These are phyloP conservation scores for Girardinichthys multiradiatus DNA, from an alignment of 2,113 vertebrate genomes.

Conservation along the genomic window DNA sequence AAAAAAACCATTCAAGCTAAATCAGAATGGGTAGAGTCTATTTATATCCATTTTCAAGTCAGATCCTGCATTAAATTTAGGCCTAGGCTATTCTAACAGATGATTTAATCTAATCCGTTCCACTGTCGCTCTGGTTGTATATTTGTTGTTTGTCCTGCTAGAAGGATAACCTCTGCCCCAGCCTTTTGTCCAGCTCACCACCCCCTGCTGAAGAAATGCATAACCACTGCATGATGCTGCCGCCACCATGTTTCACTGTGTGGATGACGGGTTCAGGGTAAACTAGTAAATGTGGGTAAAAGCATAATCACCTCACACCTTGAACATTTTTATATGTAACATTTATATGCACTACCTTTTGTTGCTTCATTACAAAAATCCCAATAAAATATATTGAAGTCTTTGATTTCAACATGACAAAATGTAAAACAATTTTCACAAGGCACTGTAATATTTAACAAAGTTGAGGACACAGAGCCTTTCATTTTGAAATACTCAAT, in stretches of 20 bases:
- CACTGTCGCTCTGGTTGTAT: too few relatives aligned
- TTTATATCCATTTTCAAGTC: too few relatives aligned
- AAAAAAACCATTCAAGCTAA: too few relatives aligned
- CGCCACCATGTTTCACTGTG: not conserved
- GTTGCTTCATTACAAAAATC: not conserved
- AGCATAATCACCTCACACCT: not conserved
- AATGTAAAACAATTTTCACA: not conserved
- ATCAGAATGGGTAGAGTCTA: too few relatives aligned
- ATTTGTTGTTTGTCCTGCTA: too few relatives aligned
- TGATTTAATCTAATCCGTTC: too few relatives aligned
- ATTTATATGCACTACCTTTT: not conserved
- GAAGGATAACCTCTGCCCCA: too few relatives aligned
- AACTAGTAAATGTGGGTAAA: too few relatives aligned
- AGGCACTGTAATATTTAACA: not conserved
- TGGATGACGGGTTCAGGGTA: not conserved
- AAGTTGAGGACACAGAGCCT: not conserved
- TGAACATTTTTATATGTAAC: not conserved
- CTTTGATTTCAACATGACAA: not conserved
- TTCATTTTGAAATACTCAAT: slow-evolving; percentile 14
- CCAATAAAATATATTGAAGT: not conserved
- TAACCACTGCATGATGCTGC: not conserved
- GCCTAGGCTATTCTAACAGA: too few relatives aligned
- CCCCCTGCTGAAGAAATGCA: not conserved
- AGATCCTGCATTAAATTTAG: too few relatives aligned
- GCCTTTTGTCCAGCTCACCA: not conserved